Percentiles rank a stretch among this genome's conserved stretches.
phyloP scores from a whole-genome alignment of 2,113 vertebrate species.

The Anguilla rostrata region DNA sequence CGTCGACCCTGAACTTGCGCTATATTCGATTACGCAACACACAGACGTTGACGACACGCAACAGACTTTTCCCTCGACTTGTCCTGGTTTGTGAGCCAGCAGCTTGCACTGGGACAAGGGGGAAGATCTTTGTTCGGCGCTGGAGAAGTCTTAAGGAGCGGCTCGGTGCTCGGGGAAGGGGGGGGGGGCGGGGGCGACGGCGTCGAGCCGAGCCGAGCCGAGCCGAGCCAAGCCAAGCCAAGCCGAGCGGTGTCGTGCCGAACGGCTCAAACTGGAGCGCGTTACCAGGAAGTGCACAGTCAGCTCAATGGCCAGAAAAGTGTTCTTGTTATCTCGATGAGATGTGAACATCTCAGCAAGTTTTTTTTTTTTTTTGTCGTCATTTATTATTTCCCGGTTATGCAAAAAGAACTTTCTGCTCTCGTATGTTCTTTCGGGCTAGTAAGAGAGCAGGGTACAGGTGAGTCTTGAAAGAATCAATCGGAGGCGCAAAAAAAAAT shows the following conservation, averaged over 20 bases:
- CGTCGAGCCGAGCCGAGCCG: too few relatives aligned
- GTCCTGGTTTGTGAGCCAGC: too few relatives aligned
- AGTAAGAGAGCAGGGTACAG: background rate
- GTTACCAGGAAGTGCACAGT: constrained; percentile 11
- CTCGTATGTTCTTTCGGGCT: background rate
- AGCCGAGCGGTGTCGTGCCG: background rate
- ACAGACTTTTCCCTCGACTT: background rate
- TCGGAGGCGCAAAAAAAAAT: background rate
- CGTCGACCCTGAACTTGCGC: background rate
- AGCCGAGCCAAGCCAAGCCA: too few relatives aligned
- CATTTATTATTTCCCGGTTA: too few relatives aligned
- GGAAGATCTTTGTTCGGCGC: too few relatives aligned
- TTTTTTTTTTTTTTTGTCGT: background rate
- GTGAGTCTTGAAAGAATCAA: background rate
- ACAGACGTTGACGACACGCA: background rate
- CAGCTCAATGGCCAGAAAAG: constrained; percentile 1
- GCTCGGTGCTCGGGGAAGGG: too few relatives aligned
- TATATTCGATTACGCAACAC: background rate
- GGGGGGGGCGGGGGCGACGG: too few relatives aligned
- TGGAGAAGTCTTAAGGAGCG: too few relatives aligned
- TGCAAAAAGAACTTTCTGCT: constrained; percentile 13
- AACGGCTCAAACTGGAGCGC: background rate
- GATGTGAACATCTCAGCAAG: background rate
- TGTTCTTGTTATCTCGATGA: constrained; percentile 11
- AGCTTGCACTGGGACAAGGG: too few relatives aligned